Evolutionary conservation across 1,140 invertebrate species (phyloP), one percentile per base, ranked within the genome.

Genomic region (Aphis gossypii): DNA sequence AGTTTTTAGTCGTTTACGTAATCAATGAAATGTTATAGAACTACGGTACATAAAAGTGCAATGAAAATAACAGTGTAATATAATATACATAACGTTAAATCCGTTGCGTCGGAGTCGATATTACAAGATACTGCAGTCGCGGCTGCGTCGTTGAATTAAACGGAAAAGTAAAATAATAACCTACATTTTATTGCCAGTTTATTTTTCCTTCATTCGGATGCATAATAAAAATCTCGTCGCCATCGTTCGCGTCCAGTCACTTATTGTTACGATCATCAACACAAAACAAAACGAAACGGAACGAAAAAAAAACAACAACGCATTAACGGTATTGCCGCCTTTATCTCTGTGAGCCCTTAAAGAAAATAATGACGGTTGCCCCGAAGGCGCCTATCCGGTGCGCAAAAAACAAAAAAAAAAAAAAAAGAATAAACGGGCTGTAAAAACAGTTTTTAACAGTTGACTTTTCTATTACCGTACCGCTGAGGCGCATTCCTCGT

Each of bases 321-420:
- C 38, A 54, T 60, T 48, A 92, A 92, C 90, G 30, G 41, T 92
- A 92, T 48, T n/a, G 44, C 41, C 90, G 68, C 41, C 44, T n/a
- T 92, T 83, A 82, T 93, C 76, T 83, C 41, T 41, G n/a, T 35
- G 35, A 44, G 48, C 25, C 21, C 35, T 93, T 86, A 86, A n/a
- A 84, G 82, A 56, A 93, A 93, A 93, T 93, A 86, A 93, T n/a
- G 92, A 93, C 48, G 48, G 51, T 92, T 83, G 48, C 82, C 82
- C 48, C 3, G 82, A 25, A 84, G 92, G 82, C n/a, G 90, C 21
- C 90, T 35, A 44, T 41, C 38, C 89, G 88, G 88, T 23, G 86
- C n/a, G 68, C 46, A 82, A 14, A n/a, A 25, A 83, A 83, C n/a
- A 14, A 76, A 76, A n/a, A 76, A 68, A 14, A 76, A n/a, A n/a